Percentiles rank a stretch among this genome's conserved stretches.
Conservation (phyloP, 2,797 vertebrate genomes). For the Acestrorhynchus altus region DNA sequence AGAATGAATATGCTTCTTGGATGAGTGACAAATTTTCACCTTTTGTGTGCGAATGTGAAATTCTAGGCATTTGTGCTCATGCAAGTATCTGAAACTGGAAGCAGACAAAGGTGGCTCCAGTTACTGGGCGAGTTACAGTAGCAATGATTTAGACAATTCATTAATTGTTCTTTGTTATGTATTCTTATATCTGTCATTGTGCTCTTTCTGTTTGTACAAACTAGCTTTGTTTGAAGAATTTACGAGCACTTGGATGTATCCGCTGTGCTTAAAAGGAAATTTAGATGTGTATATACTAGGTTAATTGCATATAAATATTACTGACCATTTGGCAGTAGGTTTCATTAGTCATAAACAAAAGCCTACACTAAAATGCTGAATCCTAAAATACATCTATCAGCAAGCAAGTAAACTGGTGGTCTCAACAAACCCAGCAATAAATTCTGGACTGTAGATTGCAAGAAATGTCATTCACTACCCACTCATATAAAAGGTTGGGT, state of each 20-base stretch:
- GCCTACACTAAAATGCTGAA: not conserved
- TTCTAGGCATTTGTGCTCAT: constrained; percentile 71
- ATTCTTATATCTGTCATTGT: constrained; percentile 62
- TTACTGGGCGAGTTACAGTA: constrained; percentile 76
- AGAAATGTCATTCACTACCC: not conserved
- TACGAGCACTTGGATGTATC: not conserved
- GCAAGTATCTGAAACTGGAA: constrained; percentile 69
- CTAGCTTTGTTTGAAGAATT: constrained; percentile 70
- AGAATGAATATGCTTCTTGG: constrained; percentile 73
- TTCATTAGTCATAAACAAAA: not conserved
- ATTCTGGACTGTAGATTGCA: not conserved
- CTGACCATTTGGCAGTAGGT: not conserved
- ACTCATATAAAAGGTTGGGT: not conserved
- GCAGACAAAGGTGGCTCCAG: constrained; percentile 75
- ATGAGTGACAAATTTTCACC: constrained; percentile 67
- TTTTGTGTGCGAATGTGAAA: constrained; percentile 72
- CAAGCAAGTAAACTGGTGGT: not conserved
- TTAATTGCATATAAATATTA: not conserved
- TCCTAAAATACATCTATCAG: not conserved
- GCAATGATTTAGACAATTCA: constrained; percentile 71
- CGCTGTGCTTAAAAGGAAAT: not conserved
- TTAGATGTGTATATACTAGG: not conserved
- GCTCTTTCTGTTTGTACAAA: constrained; percentile 68
- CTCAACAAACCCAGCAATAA: not conserved
- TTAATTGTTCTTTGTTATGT: constrained; percentile 64